Base-by-base conservation (phyloP, 2,888 invertebrate species). In the Craniophora ligustri region DNA sequence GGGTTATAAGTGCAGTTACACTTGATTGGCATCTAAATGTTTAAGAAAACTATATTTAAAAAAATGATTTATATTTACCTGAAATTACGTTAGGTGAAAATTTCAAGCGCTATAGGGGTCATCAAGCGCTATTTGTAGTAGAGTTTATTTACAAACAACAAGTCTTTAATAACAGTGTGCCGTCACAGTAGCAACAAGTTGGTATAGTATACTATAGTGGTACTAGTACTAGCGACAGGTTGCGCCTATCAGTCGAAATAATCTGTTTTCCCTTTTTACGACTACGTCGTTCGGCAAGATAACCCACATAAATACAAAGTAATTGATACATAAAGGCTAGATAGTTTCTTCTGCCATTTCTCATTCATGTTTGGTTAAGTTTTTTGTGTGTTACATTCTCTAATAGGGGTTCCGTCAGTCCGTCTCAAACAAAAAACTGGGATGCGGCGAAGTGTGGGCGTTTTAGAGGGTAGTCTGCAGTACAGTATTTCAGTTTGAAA, bases 121-220 rank as follows among this genome's bases (percentile, higher is more conserved):
- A 32, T 14, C 14, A 32, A 32, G 10, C 26, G 10, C 4, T 16
- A 7, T 16, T 32, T 32, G 8, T 14, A 16, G 6, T 8, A 5
- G 1, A 35, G 35, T 11, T 35, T 18, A 3, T 26, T 11, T 7
- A 35, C 8, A 11, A 11, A 18, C 30, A 39, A 41, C 15, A 19
- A 42, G 26, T 28, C 46, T 28, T 26, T 50, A 38, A 38, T 21
- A 54, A 19, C 26, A 36, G 13, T 14, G 32, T 53, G 40, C 67
- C 61, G 63, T 60, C 47, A 60, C 13, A 2, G 8, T 42, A 60
- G 63, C 63, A 66, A 51, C 63, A 63, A 63, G 63, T 63, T 45
- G 66, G 34, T 51, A 7, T 51, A 58, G 30, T 59, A 16, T 14
- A 19, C 26, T 11, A 54, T 32, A 15, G 18, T 45, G 26, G 11